Percentiles rank a stretch among this genome's conserved stretches.
phyloP scores from a whole-genome alignment of 2,888 invertebrate species.

The Tromatobia lineatoria region DNA sequence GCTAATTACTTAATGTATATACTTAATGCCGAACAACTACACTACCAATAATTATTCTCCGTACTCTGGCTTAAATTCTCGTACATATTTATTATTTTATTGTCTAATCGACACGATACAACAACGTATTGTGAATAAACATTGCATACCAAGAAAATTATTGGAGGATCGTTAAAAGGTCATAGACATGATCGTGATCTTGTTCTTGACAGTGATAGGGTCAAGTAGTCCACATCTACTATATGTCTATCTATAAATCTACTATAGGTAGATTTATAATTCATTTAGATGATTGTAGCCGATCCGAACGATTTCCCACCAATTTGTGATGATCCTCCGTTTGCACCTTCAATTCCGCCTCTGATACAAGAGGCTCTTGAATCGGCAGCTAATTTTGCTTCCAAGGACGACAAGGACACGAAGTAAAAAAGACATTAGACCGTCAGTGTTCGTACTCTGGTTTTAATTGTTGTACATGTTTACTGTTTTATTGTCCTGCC shows the following conservation, averaged over 20 bases:
- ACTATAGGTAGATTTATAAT: background rate
- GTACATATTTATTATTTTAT: constrained; percentile 80
- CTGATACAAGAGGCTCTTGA: too few relatives aligned
- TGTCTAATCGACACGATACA: constrained; percentile 54
- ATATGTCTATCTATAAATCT: too few relatives aligned
- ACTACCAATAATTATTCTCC: constrained; percentile 65
- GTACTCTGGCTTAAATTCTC: constrained; percentile 78
- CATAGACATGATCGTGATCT: background rate
- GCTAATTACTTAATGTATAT: constrained; percentile 46
- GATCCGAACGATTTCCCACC: too few relatives aligned
- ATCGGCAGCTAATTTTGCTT: constrained; percentile 78
- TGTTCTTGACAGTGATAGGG: constrained; percentile 11
- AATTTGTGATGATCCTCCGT: too few relatives aligned
- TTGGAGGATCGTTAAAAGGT: background rate
- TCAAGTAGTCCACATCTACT: too few relatives aligned
- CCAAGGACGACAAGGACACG: constrained; percentile 69
- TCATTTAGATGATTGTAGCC: background rate
- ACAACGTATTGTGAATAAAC: constrained; percentile 75
- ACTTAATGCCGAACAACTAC: constrained; percentile 49
- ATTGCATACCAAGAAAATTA: constrained; percentile 72
- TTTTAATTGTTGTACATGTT: constrained; percentile 80
- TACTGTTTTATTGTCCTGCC: constrained; percentile 72
- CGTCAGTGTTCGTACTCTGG: constrained; percentile 73
- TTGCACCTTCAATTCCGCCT: too few relatives aligned
- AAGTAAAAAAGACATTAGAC: constrained; percentile 33